phyloP scores from a whole-genome alignment of 2,113 vertebrate species.

The Hemichromis elongatus region DNA sequence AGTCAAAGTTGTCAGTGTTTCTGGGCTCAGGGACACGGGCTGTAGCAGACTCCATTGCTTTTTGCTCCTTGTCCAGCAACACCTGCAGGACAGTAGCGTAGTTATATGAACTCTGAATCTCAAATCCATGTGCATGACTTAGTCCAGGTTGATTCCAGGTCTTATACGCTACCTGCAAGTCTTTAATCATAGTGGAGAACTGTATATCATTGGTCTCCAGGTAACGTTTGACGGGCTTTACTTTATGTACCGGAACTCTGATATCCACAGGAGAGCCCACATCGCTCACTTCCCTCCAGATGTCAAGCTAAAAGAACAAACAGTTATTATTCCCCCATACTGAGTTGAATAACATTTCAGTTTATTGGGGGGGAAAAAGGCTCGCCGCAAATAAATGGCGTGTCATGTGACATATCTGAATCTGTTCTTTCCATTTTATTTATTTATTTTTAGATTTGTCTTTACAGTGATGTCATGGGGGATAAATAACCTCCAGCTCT shows the following conservation, averaged over 20 bases:
- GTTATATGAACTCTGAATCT: not conserved
- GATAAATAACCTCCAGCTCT: not conserved
- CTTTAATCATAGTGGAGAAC: not conserved
- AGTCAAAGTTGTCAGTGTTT: conserved; percentile 74
- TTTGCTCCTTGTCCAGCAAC: conserved; percentile 78
- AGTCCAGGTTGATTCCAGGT: not conserved
- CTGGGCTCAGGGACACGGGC: conserved; percentile 50
- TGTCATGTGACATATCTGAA: not conserved
- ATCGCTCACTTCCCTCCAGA: not conserved
- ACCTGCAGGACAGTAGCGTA: conserved; percentile 48
- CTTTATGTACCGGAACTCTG: not conserved
- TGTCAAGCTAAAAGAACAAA: not conserved
- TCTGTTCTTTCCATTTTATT: not conserved
- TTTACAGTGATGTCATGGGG: not conserved
- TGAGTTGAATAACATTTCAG: not conserved
- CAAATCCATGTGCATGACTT: not conserved
- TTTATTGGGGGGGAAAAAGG: not conserved
- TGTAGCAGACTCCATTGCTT: conserved; percentile 64
- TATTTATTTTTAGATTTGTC: not conserved
- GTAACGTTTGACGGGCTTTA: not conserved
- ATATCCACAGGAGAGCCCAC: not conserved
- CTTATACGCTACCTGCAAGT: not conserved
- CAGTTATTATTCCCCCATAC: not conserved
- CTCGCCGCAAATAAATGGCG: not conserved
- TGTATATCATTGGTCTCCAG: not conserved